phyloP scores from a whole-genome alignment of 2,797 vertebrate species.

The Setipinna tenuifilis region DNA sequence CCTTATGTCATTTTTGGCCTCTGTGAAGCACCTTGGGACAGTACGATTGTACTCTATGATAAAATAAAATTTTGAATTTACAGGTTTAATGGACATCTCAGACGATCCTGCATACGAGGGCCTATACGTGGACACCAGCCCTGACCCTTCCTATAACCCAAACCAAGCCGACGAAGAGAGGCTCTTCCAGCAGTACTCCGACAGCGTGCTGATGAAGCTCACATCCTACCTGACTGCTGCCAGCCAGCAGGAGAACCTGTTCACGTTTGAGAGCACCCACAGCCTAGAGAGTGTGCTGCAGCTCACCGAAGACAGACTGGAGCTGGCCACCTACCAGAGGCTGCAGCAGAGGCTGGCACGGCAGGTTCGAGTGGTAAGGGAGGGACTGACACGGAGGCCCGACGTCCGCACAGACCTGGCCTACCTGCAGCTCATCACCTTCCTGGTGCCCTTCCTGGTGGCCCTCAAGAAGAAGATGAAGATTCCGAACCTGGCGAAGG shows the following conservation, averaged over 20 bases:
- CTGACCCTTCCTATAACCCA: conserved; percentile 74
- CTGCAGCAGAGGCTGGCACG: conserved; percentile 71
- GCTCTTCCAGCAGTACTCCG: conserved; percentile 71
- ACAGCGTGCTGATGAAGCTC: conserved; percentile 68
- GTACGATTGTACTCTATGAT: not conserved
- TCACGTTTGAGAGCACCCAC: conserved; percentile 69
- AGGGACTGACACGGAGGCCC: conserved; percentile 67
- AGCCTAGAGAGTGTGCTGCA: conserved; percentile 64
- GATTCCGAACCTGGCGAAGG: conserved; percentile 68
- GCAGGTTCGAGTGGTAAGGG: conserved; percentile 70
- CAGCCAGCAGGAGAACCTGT: conserved; percentile 70
- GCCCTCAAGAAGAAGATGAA: conserved; percentile 75
- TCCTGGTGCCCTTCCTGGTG: conserved; percentile 71
- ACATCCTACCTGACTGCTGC: conserved; percentile 64
- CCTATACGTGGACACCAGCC: conserved; percentile 66
- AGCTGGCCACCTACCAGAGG: conserved; percentile 68
- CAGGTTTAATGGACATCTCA: conserved; percentile 71
- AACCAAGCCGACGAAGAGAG: conserved; percentile 67
- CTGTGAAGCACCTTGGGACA: not conserved
- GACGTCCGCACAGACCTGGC: conserved; percentile 66
- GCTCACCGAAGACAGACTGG: conserved; percentile 66
- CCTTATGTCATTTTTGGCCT: not conserved
- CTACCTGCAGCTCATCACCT: conserved; percentile 73
- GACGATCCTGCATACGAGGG: conserved; percentile 69
- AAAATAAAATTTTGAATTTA: not conserved